Percentiles rank a stretch among this genome's conserved stretches.
Conservation (phyloP, 2,888 invertebrate genomes). For the Macroteleia sp. region DNA sequence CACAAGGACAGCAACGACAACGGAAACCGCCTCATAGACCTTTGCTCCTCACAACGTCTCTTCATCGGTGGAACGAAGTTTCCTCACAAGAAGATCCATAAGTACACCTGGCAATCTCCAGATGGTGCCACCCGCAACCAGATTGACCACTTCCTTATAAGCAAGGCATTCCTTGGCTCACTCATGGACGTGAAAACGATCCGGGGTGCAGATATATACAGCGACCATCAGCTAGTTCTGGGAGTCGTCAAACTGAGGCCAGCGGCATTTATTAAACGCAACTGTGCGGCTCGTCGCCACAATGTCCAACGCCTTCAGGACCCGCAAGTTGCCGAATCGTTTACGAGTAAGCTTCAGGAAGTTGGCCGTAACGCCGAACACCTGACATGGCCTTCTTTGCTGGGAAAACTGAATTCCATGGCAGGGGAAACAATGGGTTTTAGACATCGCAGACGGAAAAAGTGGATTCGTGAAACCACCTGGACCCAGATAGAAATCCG, state of each 20-base stretch:
- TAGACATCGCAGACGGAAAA: not conserved
- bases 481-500: slow-evolving; percentile 15
- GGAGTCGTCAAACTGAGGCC: slow-evolving; percentile 26
- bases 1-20: slow-evolving; percentile 9
- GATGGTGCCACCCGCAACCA: slow-evolving; percentile 6
- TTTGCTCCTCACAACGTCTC: slow-evolving; percentile 7
- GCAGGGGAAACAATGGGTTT: slow-evolving; percentile 16
- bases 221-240: slow-evolving; percentile 10
- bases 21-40: slow-evolving; percentile 5
- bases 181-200: slow-evolving; percentile 14
- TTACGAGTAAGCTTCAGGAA: slow-evolving; percentile 13
- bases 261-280: not conserved
- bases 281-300: not conserved
- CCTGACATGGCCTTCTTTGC: not conserved
- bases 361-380: not conserved
- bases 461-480: slow-evolving; percentile 26
- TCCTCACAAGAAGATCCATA: slow-evolving; percentile 8
- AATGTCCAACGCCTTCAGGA: slow-evolving; percentile 25
- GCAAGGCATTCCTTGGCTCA: slow-evolving; percentile 20
- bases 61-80: slow-evolving; percentile 11
- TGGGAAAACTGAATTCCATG: slow-evolving; percentile 7
- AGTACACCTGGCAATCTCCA: slow-evolving; percentile 4
- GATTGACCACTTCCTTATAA: slow-evolving; percentile 20
- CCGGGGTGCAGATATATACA: slow-evolving; percentile 16
- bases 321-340: slow-evolving; percentile 1